Conservation (phyloP, 2,888 invertebrate species). For the Drosophila pullipes region DNA sequence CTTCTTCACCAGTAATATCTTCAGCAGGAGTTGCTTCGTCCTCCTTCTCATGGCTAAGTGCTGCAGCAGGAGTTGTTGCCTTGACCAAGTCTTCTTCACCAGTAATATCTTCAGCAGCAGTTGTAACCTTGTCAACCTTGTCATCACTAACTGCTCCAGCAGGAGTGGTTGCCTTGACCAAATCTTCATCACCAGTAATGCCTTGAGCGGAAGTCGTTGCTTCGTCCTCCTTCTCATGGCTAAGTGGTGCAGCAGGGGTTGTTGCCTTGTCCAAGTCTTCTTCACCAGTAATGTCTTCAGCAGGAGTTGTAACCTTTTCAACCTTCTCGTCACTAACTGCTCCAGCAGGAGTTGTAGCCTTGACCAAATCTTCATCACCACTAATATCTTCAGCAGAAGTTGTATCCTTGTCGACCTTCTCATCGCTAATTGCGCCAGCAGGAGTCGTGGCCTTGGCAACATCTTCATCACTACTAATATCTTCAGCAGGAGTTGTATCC, state of each 20-base stretch:
- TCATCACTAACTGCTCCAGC: too few relatives aligned
- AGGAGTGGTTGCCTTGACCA: slow-evolving; percentile 21
- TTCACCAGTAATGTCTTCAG: neutral
- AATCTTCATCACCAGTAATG: slow-evolving; percentile 7
- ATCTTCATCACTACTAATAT: slow-evolving; percentile 15
- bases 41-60: slow-evolving; percentile 18
- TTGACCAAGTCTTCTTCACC: slow-evolving; percentile 17
- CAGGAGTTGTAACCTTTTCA: accelerated
- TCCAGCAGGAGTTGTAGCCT: slow-evolving; percentile 20
- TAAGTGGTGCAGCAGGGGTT: slow-evolving; percentile 10
- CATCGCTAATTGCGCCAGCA: neutral
- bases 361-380: slow-evolving; percentile 20
- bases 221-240: slow-evolving; percentile 6
- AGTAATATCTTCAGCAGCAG: neutral
- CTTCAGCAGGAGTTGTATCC: slow-evolving; percentile 6
- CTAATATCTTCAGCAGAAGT: neutral
- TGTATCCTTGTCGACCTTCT: too few relatives aligned
- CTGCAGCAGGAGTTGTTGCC: slow-evolving; percentile 15
- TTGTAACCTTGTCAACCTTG: neutral
- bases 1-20: slow-evolving; percentile 9
- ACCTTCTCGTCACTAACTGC: too few relatives aligned
- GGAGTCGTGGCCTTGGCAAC: slow-evolving; percentile 23
- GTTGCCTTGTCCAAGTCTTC: slow-evolving; percentile 24
- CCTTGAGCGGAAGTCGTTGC: slow-evolving; percentile 14
- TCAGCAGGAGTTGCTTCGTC: neutral